Evolutionary conservation across 2,797 vertebrate genomes (phyloP), one percentile per base, ranked within the genome.

Genomic region (Xenopus petersii): DNA sequence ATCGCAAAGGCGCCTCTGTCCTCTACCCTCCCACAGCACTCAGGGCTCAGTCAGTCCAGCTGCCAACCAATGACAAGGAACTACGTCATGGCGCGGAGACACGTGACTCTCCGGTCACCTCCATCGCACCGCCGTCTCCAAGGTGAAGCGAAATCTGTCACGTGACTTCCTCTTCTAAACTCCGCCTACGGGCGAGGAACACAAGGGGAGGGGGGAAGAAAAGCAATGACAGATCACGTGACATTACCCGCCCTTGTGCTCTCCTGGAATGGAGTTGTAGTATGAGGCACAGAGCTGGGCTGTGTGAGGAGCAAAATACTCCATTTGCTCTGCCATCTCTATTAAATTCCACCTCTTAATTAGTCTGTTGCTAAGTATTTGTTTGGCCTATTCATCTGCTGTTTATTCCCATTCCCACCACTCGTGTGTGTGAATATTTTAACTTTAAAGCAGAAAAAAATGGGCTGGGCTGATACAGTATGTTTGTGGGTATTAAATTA

Each of bases 121-220:
- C 13, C 49, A 42, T 15, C 26, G 12, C 67, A 69, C 24, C 67
- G 51, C 67, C 67, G 67, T 69, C 67, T 69, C 67, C 67, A 69
- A 69, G 51, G 67, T 69, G 67, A 69, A 69, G 67, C 54, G 5
- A 21, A 51, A 11, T 48, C 13, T 42, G 5, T 1, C 67, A 69
- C 54, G 67, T 69, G 67, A 69, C 67, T 69, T 69, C 67, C 67
- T 69, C n/a, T 33, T 15, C 15, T n/a, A 15, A 15, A 10, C 67
- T 16, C 67, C 54, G 54, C 67, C 67, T 30, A 21, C 54, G 4
- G 26, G 26, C 2, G 4, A 30, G 4, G 26, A 30, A 30, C 26
- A 30, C 26, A 4, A 30, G 26, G 67, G 55, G 26, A 30, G 26
- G 67, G 55, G 54, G 30, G 21, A 12, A 16, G 51, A 16, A 51